Conservation (phyloP, 2,113 vertebrate species). For the Entosphenus tridentatus region DNA sequence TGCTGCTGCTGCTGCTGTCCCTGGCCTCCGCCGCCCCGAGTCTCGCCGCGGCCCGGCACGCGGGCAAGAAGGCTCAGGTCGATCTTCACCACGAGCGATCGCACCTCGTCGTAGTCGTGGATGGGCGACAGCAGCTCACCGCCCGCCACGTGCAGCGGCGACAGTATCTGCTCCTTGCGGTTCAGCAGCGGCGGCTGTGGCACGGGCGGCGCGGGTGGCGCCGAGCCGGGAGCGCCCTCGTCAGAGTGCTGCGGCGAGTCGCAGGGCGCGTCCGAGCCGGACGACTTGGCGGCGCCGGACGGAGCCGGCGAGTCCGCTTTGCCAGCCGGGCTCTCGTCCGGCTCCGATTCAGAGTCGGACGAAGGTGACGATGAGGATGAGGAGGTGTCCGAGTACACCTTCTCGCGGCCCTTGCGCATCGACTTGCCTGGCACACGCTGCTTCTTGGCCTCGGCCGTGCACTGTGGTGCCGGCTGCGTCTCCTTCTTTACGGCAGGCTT, state of each 20-base stretch:
- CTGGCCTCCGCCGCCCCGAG: too few species aligned
- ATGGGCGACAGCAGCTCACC: too few species aligned
- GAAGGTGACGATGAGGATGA: conserved; percentile 17
- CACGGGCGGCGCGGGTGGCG: too few species aligned
- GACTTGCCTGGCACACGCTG: conserved; percentile 50
- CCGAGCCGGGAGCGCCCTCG: too few species aligned
- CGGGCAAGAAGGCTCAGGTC: conserved; percentile 69
- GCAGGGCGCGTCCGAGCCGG: too few species aligned
- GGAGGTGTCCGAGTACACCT: conserved; percentile 74
- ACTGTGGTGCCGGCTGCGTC: conserved; percentile 58
- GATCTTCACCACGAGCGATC: conserved; percentile 68
- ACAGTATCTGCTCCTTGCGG: too few species aligned
- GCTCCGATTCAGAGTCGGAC: conserved; percentile 59
- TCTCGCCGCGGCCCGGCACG: conserved; percentile 24
- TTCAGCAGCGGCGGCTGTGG: too few species aligned
- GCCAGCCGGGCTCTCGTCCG: conserved; percentile 51
- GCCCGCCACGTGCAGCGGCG: too few species aligned
- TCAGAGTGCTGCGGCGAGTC: too few species aligned
- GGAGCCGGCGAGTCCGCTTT: neutral
- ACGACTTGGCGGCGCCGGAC: too few species aligned
- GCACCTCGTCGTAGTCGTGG: conserved; percentile 25
- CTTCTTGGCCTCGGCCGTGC: conserved; percentile 57
- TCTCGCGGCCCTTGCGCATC: conserved; percentile 71
- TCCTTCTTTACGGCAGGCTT: conserved; percentile 85
- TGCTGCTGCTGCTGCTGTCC: too few species aligned